Conservation (phyloP, 2,113 vertebrate species). For the Copsychus sechellarum region DNA sequence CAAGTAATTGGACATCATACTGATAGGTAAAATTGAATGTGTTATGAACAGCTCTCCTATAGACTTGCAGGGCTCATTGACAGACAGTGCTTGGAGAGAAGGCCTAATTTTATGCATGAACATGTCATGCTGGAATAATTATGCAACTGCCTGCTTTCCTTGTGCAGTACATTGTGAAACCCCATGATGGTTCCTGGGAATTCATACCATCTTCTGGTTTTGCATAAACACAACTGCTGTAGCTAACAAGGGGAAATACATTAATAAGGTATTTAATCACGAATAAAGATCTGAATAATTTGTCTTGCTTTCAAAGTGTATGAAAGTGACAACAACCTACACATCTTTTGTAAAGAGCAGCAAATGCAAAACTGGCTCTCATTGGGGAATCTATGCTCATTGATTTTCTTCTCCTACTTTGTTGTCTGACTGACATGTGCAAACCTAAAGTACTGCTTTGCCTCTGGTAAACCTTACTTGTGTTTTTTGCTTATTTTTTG, state of each 20-base stretch:
- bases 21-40: slow-evolving; percentile 73
- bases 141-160: slow-evolving; percentile 58
- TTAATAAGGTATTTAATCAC: not conserved
- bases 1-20: slow-evolving; percentile 75
- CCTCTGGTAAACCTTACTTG: not conserved
- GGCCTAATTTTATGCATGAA: slow-evolving; percentile 69
- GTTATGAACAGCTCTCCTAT: slow-evolving; percentile 48
- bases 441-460: not conserved
- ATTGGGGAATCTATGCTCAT: not conserved
- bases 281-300: not conserved
- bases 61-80: slow-evolving; percentile 62
- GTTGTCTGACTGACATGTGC: not conserved
- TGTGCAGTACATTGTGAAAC: slow-evolving; percentile 22
- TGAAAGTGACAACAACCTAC: not conserved
- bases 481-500: not conserved
- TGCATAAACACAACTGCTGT: slow-evolving; percentile 20
- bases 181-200: not conserved
- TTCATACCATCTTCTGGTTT: slow-evolving; percentile 35
- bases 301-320: not conserved
- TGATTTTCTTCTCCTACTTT: not conserved
- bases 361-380: not conserved
- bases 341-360: not conserved
- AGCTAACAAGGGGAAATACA: slow-evolving; percentile 13
- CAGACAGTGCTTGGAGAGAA: slow-evolving; percentile 64
- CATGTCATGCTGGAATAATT: slow-evolving; percentile 69